These are phyloP conservation scores for Apodemia hepburni DNA, from an alignment of 2,888 invertebrate genomes.

Conservation along the genomic window DNA sequence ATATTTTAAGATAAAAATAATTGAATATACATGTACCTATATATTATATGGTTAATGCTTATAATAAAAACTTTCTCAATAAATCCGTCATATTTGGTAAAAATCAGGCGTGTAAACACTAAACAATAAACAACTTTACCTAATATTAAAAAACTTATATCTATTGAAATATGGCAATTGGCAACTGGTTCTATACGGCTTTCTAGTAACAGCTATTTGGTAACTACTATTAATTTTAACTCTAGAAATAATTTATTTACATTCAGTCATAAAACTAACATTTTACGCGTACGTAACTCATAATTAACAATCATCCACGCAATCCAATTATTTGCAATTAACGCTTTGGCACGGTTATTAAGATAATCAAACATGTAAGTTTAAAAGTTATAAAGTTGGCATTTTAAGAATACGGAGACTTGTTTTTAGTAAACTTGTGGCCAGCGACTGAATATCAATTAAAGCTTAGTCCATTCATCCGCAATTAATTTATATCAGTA, in stretches of 20 bases:
- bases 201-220: slow-evolving; percentile 24
- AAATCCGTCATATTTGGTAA: not conserved
- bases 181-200: slow-evolving; percentile 3
- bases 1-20: not conserved
- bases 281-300: slow-evolving; percentile 16
- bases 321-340: not conserved
- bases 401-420: too few species aligned
- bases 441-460: too few species aligned
- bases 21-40: not conserved
- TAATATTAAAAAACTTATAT: not conserved
- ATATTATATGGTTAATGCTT: not conserved
- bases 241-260: slow-evolving; percentile 56
- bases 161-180: slow-evolving; percentile 8
- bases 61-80: not conserved
- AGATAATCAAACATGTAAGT: not conserved
- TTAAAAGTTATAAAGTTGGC: too few species aligned
- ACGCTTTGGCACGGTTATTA: not conserved
- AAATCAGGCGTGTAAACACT: not conserved
- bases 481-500: too few species aligned
- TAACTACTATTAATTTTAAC: slow-evolving; percentile 48
- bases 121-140: not conserved
- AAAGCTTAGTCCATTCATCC: too few species aligned
- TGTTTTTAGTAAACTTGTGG: too few species aligned
- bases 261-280: slow-evolving; percentile 50
- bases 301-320: not conserved